Evolutionary conservation across 2,888 invertebrate genomes (phyloP), one percentile per base, ranked within the genome.

Genomic region (Orthosia cruda): DNA sequence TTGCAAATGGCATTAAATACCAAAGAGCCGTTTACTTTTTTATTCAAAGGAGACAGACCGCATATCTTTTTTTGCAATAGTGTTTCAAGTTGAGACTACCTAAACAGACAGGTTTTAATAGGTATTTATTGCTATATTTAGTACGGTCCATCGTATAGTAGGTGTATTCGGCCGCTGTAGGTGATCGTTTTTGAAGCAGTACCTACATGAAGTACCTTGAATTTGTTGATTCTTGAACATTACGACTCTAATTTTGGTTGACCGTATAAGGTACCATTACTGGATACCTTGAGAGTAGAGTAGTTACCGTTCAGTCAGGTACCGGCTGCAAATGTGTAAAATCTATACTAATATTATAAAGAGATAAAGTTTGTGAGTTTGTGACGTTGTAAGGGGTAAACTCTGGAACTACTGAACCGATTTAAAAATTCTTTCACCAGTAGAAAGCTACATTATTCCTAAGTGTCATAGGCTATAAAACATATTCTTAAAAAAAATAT

Each of bases 1-100:
- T 64, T 58, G 57, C 16, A 23, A 62, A n/a, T 64, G 58, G 61
- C 23, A 12, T 26, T 63, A 68, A 65, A 76, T 67, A 23, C 15
- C 54, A 58, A 49, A 58, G 40, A 26, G 4, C 12, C 15, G 63
- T 69, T 83, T 32, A 52, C 23, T 69, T 65, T 58, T 65, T 65
- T 52, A 52, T 26, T 55, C 26, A n/a, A 57, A 59, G 49, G 49
- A 16, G n/a, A 54, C 50, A 58, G 32, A 58, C 47, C 45, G n/a
- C 54, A 23, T 9, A n/a, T 40, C 32, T 47, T 58, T 20, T 75
- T 40, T 45, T 1, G 4, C 20, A 18, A 15, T n/a, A 13, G 7
- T 11, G 1, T 40, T 15, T 57, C 7, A 57, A 58, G 0, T 58
- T 50, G 3, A 49, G 15, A 7, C 18, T 18, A 50, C 5, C 26